Base-by-base conservation (phyloP, 2,888 invertebrate genomes). In the Luperina testacea region DNA sequence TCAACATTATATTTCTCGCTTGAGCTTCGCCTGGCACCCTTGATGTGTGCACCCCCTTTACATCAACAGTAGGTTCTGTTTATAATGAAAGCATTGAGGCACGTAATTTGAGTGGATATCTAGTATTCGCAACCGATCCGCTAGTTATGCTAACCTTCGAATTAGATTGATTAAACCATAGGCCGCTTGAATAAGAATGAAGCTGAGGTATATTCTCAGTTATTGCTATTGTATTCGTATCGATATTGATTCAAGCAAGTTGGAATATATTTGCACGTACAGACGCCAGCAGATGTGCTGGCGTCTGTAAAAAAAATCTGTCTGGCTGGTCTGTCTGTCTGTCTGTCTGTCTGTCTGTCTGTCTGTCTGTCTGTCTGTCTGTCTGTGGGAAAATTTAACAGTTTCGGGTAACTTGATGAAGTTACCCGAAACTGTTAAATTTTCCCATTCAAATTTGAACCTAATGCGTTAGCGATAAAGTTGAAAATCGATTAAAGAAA, bases 91-190 rank as follows among this genome's bases (percentile, higher is more conserved):
- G 79, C 81, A 82, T 73, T 80, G 86, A 86, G 86, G 78, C 88
- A 76, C 88, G 87, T 92, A 89, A 92, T 92, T 92, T 90, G 87
- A 90, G 81, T 82, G 83, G 83, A 71, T 85, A 88, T 82, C 81
- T 78, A 82, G 89, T 86, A 90, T 88, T 89, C 85, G 75, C 78
- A 84, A 88, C 75, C 75, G 75, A 88, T 83, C 75, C 70, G 74
- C 74, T 77, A 81, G 78, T 83, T 85, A 86, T 80, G 81, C 82
- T 81, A 90, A 82, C 84, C 84, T 83, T 80, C 84, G 82, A 87
- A 89, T 91, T 90, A 87, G 87, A 89, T 87, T 88, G 87, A 86
- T 88, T 84, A 86, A 87, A 85, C 73, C 81, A 82, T 82, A 87
- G 72, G 67, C 69, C 27, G 63, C 51, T 81, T 86, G 84, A 82